Conservation (phyloP, 2,113 vertebrate genomes). For the Hepsetus odoe region DNA sequence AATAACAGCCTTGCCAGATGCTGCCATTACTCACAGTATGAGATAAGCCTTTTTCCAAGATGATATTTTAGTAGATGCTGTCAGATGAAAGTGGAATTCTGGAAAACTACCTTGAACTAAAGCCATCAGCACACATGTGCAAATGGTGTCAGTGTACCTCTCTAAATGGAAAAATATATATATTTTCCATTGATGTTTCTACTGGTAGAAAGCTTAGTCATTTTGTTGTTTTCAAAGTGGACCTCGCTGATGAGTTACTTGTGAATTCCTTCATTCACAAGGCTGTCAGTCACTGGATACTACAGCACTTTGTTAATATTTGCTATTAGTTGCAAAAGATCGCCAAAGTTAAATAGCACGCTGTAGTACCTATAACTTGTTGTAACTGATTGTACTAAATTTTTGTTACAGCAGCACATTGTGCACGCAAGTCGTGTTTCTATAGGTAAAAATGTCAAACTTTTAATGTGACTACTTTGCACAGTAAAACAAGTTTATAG, state of each 20-base stretch:
- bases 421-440: conserved; percentile 69
- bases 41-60: conserved; percentile 6
- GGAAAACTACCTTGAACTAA: conserved; percentile 2
- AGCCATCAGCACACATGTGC: background rate
- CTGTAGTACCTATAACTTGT: conserved; percentile 58
- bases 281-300: conserved; percentile 66
- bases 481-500: conserved; percentile 64
- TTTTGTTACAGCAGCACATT: conserved; percentile 73
- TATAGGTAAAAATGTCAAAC: conserved; percentile 62
- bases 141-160: background rate
- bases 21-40: background rate
- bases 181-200: conserved; percentile 15
- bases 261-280: conserved; percentile 39
- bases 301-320: conserved; percentile 67
- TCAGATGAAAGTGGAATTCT: conserved; percentile 3
- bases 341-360: conserved; percentile 65
- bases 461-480: conserved; percentile 69
- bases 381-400: conserved; percentile 80
- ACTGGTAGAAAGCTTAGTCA: conserved; percentile 1
- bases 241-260: conserved; percentile 55
- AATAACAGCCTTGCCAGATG: background rate
- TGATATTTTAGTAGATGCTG: background rate
- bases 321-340: conserved; percentile 59
- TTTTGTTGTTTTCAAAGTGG: conserved; percentile 45
- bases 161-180: conserved; percentile 12